Base-by-base conservation (phyloP, 2,113 vertebrate genomes). In the Pimephales promelas region DNA sequence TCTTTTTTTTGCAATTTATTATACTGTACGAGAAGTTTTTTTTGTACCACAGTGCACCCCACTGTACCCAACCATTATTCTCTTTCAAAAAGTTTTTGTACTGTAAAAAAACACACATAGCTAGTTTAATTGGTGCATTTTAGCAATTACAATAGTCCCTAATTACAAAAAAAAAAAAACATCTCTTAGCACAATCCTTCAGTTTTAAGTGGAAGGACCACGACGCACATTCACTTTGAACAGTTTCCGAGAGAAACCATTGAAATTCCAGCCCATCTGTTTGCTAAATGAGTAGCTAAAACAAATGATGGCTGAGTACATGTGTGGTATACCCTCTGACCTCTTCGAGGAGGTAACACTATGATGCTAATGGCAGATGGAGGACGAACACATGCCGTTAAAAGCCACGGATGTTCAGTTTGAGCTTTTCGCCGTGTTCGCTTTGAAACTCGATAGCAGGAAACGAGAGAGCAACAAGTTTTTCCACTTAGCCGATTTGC, bases 401-500 rank as follows among this genome's bases (percentile, higher is more conserved):
- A 81, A 81, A 81, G 64, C 61, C 8, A 2, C 11, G 22, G 34
- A 66, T 40, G 31, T 68, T 56, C 45, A 24, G 28, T 56, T 59
- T 16, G 3, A 9, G 31, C 20, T 73, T 61, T 47, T 49, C 24
- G 9, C 5, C 1, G 0, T 62, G 36, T 83, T 74, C 11, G 2
- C 24, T 56, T 66, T 54, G 31, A 77, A 76, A 40, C 61, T 36
- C 28, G 10, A 78, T 84, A 56, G 31, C 20, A 45, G 10, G 36
- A 68, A 57, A 72, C 11, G 1, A 75, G 34, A 83, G 14, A 54
- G 10, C 59, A 64, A 54, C 49, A 72, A 59, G 73, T 84, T 68
- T 84, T 84, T 78, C n/a, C 59, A 77, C 82, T 77, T 83, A 78
- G 74, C 7, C 24, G 11, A 56, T 78, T 56, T 70, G 73, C 49